These are phyloP conservation scores for Zeugodacus cucurbitae DNA, from an alignment of 1,140 invertebrate genomes.

Conservation along the genomic window DNA sequence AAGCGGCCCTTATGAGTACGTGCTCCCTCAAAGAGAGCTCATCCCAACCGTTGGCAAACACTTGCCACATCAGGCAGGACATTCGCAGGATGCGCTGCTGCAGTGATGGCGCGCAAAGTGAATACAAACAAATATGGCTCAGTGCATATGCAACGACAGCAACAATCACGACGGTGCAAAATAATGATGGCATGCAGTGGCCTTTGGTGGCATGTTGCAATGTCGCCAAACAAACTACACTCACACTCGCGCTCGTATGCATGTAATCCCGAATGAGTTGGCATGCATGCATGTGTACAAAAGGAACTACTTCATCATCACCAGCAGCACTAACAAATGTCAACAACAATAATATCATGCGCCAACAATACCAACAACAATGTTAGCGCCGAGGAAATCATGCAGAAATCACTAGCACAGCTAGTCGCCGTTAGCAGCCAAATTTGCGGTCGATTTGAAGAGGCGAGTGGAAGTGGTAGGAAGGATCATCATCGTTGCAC, in stretches of 20 bases:
- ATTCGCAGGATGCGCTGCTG: background rate
- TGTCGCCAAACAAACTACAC: background rate
- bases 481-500: background rate
- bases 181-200: background rate
- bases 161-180: background rate
- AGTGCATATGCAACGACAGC: background rate
- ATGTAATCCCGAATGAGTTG: conserved; percentile 1
- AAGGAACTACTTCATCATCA: background rate
- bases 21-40: background rate
- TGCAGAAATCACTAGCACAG: background rate
- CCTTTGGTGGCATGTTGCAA: background rate
- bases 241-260: background rate
- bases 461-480: background rate
- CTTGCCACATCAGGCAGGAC: conserved; percentile 25
- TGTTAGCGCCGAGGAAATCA: background rate
- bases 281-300: background rate
- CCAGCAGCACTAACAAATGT: background rate
- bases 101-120: background rate
- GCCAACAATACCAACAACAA: background rate
- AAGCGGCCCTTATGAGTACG: conserved; percentile 11
- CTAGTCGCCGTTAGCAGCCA: background rate
- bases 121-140: conserved; percentile 24
- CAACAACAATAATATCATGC: background rate
- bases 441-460: conserved; percentile 34
- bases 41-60: background rate